These are phyloP conservation scores for Diloba caeruleocephala DNA, from an alignment of 2,888 invertebrate genomes.

Conservation along the genomic window DNA sequence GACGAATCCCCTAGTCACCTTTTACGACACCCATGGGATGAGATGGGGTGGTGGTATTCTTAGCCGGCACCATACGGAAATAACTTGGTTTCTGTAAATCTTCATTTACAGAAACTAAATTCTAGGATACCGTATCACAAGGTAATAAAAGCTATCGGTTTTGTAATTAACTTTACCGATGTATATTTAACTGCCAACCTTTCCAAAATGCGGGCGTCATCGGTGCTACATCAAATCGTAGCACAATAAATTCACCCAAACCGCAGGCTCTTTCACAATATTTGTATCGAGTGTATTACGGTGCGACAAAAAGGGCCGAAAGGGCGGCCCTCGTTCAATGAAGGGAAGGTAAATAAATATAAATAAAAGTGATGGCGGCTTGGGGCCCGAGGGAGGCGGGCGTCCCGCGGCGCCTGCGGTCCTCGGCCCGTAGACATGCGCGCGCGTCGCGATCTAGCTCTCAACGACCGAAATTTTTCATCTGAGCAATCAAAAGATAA, in stretches of 20 bases:
- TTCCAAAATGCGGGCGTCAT: constrained; percentile 69
- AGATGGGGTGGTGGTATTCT: too few relatives aligned
- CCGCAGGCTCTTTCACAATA: constrained; percentile 88
- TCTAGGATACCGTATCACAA: background rate
- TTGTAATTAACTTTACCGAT: constrained; percentile 37
- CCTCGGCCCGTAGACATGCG: constrained; percentile 43
- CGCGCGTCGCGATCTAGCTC: constrained; percentile 46
- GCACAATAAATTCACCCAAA: constrained; percentile 87
- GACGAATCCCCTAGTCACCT: too few relatives aligned
- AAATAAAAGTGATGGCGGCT: constrained; percentile 84
- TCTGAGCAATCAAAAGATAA: constrained; percentile 37
- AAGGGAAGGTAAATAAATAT: constrained; percentile 89
- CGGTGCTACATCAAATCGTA: constrained; percentile 80
- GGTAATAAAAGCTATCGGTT: constrained; percentile 23
- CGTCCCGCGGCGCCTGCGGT: constrained; percentile 74
- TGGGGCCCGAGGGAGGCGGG: constrained; percentile 64
- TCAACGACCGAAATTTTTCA: constrained; percentile 40
- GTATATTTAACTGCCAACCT: constrained; percentile 40
- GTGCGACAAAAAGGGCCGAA: constrained; percentile 87
- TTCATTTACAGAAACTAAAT: background rate
- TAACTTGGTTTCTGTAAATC: background rate
- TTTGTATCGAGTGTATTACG: constrained; percentile 85
- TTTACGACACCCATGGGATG: too few relatives aligned
- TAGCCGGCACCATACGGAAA: too few relatives aligned
- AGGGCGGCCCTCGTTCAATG: constrained; percentile 88